Evolutionary conservation across 2,797 vertebrate genomes (phyloP).

Genomic region (Pterois miles): DNA sequence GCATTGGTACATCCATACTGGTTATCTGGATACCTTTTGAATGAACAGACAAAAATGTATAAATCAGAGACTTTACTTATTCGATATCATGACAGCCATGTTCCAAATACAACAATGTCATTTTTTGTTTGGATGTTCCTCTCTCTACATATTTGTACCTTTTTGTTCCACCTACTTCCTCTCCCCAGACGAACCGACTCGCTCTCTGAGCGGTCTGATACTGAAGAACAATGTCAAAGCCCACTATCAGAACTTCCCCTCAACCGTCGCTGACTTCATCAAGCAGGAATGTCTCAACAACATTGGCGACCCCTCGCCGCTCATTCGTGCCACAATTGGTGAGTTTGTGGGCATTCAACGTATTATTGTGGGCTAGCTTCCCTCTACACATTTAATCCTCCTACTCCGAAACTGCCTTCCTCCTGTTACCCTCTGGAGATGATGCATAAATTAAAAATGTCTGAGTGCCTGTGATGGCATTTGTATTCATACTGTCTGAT

Average conservation of each 20-base stretch:
- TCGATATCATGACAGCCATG: neutral
- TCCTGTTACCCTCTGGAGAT: conserved; percentile 52
- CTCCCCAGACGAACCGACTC: conserved; percentile 89
- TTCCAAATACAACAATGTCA: neutral
- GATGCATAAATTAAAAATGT: conserved; percentile 60
- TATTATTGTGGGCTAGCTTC: neutral
- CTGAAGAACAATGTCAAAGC: conserved; percentile 97
- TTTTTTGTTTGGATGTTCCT: neutral
- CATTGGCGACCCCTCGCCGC: conserved; percentile 92
- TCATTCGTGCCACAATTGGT: conserved; percentile 96
- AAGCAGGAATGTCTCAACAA: conserved; percentile 96
- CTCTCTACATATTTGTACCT: neutral
- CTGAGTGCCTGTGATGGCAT: conserved; percentile 74
- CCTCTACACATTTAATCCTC: neutral
- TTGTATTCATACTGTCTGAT: conserved; percentile 84
- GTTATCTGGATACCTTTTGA: neutral
- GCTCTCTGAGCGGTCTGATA: conserved; percentile 94
- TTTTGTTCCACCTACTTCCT: neutral
- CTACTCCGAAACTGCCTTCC: neutral
- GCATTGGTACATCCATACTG: neutral
- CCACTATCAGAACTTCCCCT: conserved; percentile 95
- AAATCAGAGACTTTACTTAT: neutral
- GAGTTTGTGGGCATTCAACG: conserved; percentile 52
- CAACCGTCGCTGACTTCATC: conserved; percentile 92
- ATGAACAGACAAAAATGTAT: neutral